phyloP scores from a whole-genome alignment of 2,888 invertebrate species.

The Aspidiotus destructor region DNA sequence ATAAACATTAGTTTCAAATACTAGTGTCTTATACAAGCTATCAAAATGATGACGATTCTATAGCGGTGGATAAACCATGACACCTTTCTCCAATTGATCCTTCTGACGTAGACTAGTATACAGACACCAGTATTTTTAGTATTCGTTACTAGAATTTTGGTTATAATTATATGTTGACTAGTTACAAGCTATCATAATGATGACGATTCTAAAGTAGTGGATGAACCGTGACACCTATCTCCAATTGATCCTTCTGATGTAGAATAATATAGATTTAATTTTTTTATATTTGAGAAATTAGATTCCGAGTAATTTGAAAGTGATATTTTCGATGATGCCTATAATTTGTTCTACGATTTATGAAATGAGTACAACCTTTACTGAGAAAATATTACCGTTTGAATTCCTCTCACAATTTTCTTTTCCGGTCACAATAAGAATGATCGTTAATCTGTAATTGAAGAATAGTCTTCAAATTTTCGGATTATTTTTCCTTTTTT shows the following conservation, averaged over 20 bases:
- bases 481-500: too few species aligned
- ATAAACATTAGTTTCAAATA: too few species aligned
- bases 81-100: constrained; percentile 19
- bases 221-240: not conserved
- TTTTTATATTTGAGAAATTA: not conserved
- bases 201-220: constrained; percentile 5
- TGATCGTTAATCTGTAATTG: too few species aligned
- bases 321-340: constrained; percentile 5
- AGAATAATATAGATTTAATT: not conserved
- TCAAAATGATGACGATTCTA: not conserved
- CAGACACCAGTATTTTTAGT: too few species aligned
- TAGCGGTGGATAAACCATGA: not conserved
- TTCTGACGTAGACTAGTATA: constrained; percentile 17
- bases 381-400: not conserved
- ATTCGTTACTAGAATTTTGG: too few species aligned
- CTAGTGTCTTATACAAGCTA: not conserved
- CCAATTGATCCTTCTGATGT: constrained; percentile 22
- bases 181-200: not conserved
- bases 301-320: not conserved
- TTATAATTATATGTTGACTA: not conserved
- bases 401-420: not conserved
- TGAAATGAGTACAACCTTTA: not conserved
- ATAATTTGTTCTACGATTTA: constrained; percentile 28
- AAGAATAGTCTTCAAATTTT: too few species aligned
- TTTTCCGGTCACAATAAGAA: too few species aligned